phyloP scores from a whole-genome alignment of 2,797 vertebrate genomes.

The Lagocephalus sceleratus region DNA sequence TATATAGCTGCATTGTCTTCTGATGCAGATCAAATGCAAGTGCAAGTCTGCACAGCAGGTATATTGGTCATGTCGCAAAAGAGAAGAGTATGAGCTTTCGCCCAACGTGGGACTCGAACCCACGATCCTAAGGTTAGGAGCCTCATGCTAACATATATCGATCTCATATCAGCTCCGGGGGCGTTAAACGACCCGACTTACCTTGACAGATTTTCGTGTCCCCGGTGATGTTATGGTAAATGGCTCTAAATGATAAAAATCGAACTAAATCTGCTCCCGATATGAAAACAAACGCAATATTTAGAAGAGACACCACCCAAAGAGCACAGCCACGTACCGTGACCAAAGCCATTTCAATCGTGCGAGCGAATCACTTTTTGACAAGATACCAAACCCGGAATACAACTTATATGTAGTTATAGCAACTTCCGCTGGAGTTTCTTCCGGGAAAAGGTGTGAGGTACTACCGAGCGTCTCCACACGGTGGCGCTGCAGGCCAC shows the following conservation, averaged over 20 bases:
- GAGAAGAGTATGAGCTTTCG: neutral
- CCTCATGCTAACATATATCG: conserved; percentile 27
- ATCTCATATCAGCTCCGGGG: neutral
- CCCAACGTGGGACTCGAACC: conserved; percentile 44
- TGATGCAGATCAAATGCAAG: too few relatives aligned
- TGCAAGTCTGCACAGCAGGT: too few relatives aligned
- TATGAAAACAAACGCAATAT: conserved; percentile 83
- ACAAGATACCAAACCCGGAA: neutral
- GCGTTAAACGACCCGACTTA: conserved; percentile 35
- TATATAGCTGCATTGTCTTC: too few relatives aligned
- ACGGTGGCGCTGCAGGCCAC: conserved; percentile 15
- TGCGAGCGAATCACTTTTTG: too few relatives aligned
- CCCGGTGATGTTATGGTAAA: conserved; percentile 82
- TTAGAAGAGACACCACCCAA: conserved; percentile 69
- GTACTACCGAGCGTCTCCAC: conserved; percentile 6
- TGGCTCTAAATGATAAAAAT: conserved; percentile 84
- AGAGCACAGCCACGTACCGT: conserved; percentile 60
- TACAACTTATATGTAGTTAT: conserved; percentile 46
- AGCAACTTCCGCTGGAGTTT: conserved; percentile 8
- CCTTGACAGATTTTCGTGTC: conserved; percentile 74
- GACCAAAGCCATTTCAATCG: conserved; percentile 73
- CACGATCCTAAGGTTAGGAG: conserved; percentile 59
- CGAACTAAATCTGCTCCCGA: conserved; percentile 84
- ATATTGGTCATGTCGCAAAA: neutral
- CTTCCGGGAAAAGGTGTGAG: conserved; percentile 57